Percentiles rank a stretch among this genome's conserved stretches.
Evolutionary conservation across 2,888 invertebrate species (phyloP).

Genomic region (Schizotus pectinicornis): DNA sequence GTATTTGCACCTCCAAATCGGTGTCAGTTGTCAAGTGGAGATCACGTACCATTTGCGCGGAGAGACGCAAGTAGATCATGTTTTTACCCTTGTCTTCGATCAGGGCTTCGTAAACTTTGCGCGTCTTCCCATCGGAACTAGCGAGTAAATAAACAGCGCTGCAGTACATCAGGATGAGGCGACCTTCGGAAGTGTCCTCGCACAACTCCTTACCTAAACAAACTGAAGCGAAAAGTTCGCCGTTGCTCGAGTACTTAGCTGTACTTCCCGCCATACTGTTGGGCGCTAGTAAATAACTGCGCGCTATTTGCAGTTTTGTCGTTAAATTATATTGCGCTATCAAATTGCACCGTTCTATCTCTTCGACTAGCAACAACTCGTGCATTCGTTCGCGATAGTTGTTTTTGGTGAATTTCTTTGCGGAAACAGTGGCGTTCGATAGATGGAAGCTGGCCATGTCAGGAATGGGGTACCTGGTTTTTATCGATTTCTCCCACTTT

Average conservation of each 20-base stretch:
- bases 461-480: constrained; percentile 71
- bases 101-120: constrained; percentile 73
- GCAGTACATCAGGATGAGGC: constrained; percentile 78
- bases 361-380: constrained; percentile 77
- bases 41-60: constrained; percentile 69
- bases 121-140: constrained; percentile 34
- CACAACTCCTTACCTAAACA: constrained; percentile 75
- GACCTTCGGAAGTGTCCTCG: constrained; percentile 82
- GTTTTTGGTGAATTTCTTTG: constrained; percentile 67
- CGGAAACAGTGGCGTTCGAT: constrained; percentile 71
- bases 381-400: constrained; percentile 79
- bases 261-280: constrained; percentile 72
- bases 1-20: constrained; percentile 73
- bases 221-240: constrained; percentile 78
- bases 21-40: constrained; percentile 67
- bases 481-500: constrained; percentile 63
- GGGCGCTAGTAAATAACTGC: constrained; percentile 73
- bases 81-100: constrained; percentile 80
- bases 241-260: constrained; percentile 77
- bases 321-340: constrained; percentile 74
- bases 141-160: constrained; percentile 65
- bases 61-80: constrained; percentile 75
- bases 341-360: constrained; percentile 72
- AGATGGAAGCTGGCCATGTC: constrained; percentile 69
- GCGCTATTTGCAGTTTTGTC: constrained; percentile 68